A percentile compares a stretch with the other conserved stretches of the same genome.
These are phyloP conservation scores for Drosophila sucinea DNA, from an alignment of 1,140 invertebrate species.

Conservation along the genomic window DNA sequence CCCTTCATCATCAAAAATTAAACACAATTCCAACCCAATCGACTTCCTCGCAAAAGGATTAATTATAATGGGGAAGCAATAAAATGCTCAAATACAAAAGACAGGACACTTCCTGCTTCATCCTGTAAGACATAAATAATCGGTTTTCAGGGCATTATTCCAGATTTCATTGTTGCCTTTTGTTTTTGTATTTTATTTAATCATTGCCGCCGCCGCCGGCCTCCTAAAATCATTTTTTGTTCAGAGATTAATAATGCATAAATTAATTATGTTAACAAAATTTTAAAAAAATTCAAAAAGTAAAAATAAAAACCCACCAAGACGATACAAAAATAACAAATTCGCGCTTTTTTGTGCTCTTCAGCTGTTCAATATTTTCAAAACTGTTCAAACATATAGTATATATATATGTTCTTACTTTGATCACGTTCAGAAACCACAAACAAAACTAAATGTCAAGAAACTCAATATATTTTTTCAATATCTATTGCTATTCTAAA, in stretches of 20 bases:
- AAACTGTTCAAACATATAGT: background rate
- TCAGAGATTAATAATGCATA: slow-evolving; percentile 30
- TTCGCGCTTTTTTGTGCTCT: background rate
- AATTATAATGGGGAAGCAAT: slow-evolving; percentile 33
- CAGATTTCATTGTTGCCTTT: slow-evolving; percentile 34
- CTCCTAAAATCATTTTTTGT: background rate
- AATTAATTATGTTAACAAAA: slow-evolving; percentile 58
- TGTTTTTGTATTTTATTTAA: background rate
- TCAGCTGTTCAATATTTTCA: background rate
- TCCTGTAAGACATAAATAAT: slow-evolving; percentile 45
- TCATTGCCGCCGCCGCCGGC: background rate
- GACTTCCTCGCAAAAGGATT: slow-evolving; percentile 34
- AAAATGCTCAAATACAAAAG: slow-evolving; percentile 8
- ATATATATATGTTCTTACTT: no score
- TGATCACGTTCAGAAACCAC: background rate
- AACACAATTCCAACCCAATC: no score
- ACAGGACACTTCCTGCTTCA: slow-evolving; percentile 3
- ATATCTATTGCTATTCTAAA: no score
- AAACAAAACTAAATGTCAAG: background rate
- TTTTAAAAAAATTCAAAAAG: slow-evolving; percentile 16
- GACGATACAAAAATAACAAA: background rate
- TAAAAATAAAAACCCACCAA: no score
- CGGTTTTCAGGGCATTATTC: slow-evolving; percentile 41
- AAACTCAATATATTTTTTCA: background rate
- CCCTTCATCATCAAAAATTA: no score